Conservation (phyloP, 2,113 vertebrate genomes). For the Chaetops frenatus region DNA sequence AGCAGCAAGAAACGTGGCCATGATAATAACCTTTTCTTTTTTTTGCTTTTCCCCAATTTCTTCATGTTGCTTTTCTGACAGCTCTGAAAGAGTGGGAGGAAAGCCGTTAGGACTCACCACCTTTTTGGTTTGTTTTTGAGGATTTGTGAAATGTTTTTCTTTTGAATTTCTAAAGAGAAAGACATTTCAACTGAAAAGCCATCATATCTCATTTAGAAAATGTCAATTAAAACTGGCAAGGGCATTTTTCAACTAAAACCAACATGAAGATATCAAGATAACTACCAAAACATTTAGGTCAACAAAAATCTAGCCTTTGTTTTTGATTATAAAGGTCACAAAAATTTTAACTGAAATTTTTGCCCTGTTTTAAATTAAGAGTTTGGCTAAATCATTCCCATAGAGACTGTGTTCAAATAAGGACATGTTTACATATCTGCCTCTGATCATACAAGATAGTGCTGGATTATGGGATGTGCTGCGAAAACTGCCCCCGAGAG, state of each 20-base stretch:
- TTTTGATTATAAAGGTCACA: background rate
- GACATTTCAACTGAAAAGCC: background rate
- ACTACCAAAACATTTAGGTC: background rate
- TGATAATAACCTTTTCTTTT: background rate
- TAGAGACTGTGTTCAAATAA: background rate
- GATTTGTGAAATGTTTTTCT: conserved; percentile 4
- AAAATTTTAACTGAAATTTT: background rate
- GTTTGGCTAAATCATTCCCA: background rate
- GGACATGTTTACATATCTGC: background rate
- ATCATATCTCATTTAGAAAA: conserved; percentile 14
- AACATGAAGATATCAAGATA: background rate
- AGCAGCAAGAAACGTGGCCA: background rate
- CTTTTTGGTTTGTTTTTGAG: conserved; percentile 16
- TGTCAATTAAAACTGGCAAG: background rate
- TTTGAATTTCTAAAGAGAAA: background rate
- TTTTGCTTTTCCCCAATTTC: background rate
- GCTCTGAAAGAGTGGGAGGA: conserved; percentile 14
- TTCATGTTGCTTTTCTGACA: conserved; percentile 26
- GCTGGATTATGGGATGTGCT: background rate
- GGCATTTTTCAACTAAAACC: conserved; percentile 2
- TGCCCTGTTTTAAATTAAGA: background rate
- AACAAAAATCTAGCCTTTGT: background rate
- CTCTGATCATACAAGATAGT: conserved; percentile 40
- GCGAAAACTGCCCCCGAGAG: background rate
- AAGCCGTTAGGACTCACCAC: background rate